These are phyloP conservation scores for Tinea pellionella DNA, from an alignment of 2,888 invertebrate species.

Conservation along the genomic window DNA sequence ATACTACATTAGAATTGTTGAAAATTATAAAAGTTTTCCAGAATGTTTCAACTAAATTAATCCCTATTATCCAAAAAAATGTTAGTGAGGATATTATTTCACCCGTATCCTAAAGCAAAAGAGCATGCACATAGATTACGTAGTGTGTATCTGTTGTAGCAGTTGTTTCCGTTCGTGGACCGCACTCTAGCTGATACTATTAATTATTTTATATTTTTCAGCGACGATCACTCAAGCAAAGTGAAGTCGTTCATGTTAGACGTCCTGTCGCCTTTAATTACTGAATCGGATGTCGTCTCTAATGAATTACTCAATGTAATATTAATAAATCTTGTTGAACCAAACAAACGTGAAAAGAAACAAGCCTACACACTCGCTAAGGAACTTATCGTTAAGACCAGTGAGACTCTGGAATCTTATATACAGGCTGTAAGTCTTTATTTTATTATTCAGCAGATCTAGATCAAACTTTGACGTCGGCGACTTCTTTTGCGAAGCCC, in stretches of 20 bases:
- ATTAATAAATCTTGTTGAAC: constrained; percentile 93
- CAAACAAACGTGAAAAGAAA: constrained; percentile 88
- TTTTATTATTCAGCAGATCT: background rate
- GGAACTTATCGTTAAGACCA: constrained; percentile 91
- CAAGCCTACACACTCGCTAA: constrained; percentile 91
- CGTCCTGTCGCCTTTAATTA: constrained; percentile 92
- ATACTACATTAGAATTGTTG: no score
- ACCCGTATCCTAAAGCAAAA: no score
- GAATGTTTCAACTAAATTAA: no score
- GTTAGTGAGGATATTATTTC: no score
- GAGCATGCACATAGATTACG: no score
- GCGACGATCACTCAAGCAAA: constrained; percentile 95
- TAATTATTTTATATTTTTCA: constrained; percentile 31
- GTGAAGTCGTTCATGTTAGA: constrained; percentile 98
- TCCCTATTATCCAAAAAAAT: no score
- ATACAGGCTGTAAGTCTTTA: constrained; percentile 84
- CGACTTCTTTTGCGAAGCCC: no score
- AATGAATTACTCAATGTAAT: constrained; percentile 95
- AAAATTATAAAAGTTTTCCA: no score
- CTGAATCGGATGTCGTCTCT: constrained; percentile 95
- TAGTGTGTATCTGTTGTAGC: no score
- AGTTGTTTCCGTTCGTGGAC: no score
- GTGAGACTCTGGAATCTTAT: constrained; percentile 92
- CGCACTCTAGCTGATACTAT: no score
- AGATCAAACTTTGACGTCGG: no score